Evolutionary conservation across 2,888 invertebrate species (phyloP).

Genomic region (Tinea trinotella): DNA sequence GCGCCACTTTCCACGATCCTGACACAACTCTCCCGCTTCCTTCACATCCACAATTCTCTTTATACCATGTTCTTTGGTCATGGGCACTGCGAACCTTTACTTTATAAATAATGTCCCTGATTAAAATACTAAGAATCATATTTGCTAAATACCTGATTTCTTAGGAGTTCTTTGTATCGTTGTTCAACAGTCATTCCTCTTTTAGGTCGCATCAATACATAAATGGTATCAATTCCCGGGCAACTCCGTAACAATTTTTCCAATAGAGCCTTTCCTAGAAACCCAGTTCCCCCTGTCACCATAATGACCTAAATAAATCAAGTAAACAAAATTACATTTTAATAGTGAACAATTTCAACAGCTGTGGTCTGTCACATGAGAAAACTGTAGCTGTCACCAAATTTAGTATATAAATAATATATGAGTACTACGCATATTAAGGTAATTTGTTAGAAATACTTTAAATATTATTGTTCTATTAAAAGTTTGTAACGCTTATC

Average conservation of each 20-base stretch:
- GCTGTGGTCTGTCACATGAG: not conserved
- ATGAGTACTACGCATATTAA: too few relatives aligned
- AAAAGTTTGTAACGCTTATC: too few relatives aligned
- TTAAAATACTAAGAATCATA: not conserved
- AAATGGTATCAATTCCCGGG: constrained; percentile 82
- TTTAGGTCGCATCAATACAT: constrained; percentile 84
- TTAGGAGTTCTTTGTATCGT: constrained; percentile 80
- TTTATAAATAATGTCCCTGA: not conserved
- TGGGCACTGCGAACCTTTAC: too few relatives aligned
- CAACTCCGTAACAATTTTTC: constrained; percentile 93
- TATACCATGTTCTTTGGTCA: too few relatives aligned
- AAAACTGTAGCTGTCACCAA: not conserved
- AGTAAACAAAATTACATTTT: not conserved
- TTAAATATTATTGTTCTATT: too few relatives aligned
- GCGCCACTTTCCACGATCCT: too few relatives aligned
- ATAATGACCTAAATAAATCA: constrained; percentile 59
- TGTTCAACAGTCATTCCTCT: constrained; percentile 78
- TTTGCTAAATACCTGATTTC: constrained; percentile 80
- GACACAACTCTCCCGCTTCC: too few relatives aligned
- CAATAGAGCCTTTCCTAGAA: constrained; percentile 92
- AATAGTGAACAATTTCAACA: not conserved
- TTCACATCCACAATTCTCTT: too few relatives aligned
- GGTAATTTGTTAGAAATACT: too few relatives aligned
- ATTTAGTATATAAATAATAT: too few relatives aligned
- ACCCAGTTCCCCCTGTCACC: constrained; percentile 84